Percentiles rank a stretch among this genome's conserved stretches.
Conservation (phyloP, 2,888 invertebrate genomes). For the Pammene fasciana region DNA sequence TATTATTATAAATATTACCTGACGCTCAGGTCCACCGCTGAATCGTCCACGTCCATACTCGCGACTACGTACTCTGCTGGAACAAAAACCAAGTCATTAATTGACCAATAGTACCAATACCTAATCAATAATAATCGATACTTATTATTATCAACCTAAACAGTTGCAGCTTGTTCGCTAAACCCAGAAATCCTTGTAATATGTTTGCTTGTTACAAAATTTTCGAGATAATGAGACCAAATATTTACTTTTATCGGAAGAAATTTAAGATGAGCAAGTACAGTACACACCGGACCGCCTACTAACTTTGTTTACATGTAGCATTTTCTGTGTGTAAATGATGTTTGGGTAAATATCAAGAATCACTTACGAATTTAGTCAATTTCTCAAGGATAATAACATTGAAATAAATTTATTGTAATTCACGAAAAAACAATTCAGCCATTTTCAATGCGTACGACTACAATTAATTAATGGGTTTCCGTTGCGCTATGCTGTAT, state of each 20-base stretch:
- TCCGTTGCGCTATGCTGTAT: constrained; percentile 23
- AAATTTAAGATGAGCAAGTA: constrained; percentile 42
- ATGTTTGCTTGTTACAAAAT: constrained; percentile 38
- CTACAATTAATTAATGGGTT: constrained; percentile 41
- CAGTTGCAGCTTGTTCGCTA: constrained; percentile 7
- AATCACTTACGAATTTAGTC: constrained; percentile 29
- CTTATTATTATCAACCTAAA: constrained; percentile 22
- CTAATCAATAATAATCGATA: constrained; percentile 44
- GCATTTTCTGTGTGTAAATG: constrained; percentile 1
- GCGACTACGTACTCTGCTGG: constrained; percentile 66
- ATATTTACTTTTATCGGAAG: constrained; percentile 46
- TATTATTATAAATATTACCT: constrained; percentile 79
- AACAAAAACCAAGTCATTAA: constrained; percentile 52
- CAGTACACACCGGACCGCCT: constrained; percentile 31
- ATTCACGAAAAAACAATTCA: constrained; percentile 42
- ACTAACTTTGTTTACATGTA: constrained; percentile 35
- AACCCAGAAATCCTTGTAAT: constrained; percentile 29
- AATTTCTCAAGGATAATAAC: constrained; percentile 26
- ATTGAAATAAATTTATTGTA: constrained; percentile 40
- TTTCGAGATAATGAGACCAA: constrained; percentile 42
- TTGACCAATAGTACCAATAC: constrained; percentile 26
- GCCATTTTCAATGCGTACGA: constrained; percentile 43
- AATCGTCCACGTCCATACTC: constrained; percentile 93
- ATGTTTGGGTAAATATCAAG: neutral
- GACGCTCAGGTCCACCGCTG: constrained; percentile 94